Conservation (phyloP, 2,797 vertebrate species). For the Sebastes steindachneri region DNA sequence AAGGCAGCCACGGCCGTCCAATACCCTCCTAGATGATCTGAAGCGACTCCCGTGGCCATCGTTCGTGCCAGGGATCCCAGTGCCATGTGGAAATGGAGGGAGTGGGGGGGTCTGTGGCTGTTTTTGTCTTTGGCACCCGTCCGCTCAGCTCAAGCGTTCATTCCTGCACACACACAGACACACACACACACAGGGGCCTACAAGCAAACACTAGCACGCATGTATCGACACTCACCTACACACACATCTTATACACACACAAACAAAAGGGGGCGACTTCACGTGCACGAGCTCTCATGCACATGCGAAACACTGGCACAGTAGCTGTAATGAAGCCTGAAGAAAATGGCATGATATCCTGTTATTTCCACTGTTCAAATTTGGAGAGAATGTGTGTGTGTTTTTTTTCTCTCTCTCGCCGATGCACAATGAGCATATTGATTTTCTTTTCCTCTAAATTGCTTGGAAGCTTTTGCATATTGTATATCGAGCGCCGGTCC, state of each 20-base stretch:
- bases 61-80: conserved; percentile 74
- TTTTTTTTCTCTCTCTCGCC: conserved; percentile 33
- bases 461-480: conserved; percentile 68
- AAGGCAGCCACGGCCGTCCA: conserved; percentile 79
- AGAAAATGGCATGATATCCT: conserved; percentile 62
- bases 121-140: conserved; percentile 76
- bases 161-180: conserved; percentile 67
- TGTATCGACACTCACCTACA: conserved; percentile 1
- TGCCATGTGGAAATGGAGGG: conserved; percentile 78
- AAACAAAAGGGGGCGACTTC: conserved; percentile 33
- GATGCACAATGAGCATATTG: conserved; percentile 72
- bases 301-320: conserved; percentile 33
- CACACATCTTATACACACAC: conserved; percentile 26
- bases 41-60: conserved; percentile 78
- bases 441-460: conserved; percentile 60
- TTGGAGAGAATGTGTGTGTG: conserved; percentile 49
- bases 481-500: conserved; percentile 50
- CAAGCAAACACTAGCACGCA: conserved; percentile 2
- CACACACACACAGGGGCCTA: not conserved
- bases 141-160: conserved; percentile 65
- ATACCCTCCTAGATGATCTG: conserved; percentile 83
- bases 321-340: conserved; percentile 69
- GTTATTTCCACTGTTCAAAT: conserved; percentile 69
- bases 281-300: conserved; percentile 5
- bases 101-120: conserved; percentile 31